Evolutionary conservation across 2,888 invertebrate genomes (phyloP).

Genomic region (Trichogramma dendrolimi): DNA sequence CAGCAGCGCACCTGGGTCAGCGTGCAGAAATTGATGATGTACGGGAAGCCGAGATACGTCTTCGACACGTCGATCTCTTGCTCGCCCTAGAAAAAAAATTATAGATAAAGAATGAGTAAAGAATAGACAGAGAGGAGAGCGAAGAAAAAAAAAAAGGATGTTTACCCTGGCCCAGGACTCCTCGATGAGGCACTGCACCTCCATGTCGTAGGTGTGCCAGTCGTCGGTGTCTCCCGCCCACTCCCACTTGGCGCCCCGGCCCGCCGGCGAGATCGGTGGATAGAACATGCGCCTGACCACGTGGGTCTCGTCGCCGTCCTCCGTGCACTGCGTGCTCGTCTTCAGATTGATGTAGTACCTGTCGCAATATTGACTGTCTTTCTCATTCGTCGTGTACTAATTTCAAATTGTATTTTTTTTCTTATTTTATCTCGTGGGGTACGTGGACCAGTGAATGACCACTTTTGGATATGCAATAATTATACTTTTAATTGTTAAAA

Average conservation of each 20-base stretch:
- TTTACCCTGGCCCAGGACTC: conserved; percentile 73
- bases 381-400: conserved; percentile 17
- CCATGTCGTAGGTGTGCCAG: conserved; percentile 76
- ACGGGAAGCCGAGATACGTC: conserved; percentile 67
- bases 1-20: conserved; percentile 71
- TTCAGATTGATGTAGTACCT: conserved; percentile 72
- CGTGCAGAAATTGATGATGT: conserved; percentile 71
- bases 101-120: not conserved
- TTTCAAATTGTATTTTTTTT: conserved; percentile 14
- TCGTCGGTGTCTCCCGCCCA: conserved; percentile 72
- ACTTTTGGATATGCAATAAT: too few relatives aligned
- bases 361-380: conserved; percentile 26
- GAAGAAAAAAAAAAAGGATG: conserved; percentile 7
- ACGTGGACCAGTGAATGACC: too few relatives aligned
- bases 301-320: conserved; percentile 59
- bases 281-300: conserved; percentile 74
- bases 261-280: conserved; percentile 75
- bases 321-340: conserved; percentile 68
- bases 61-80: conserved; percentile 69
- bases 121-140: not conserved
- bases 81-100: conserved; percentile 57
- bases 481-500: too few relatives aligned
- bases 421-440: too few relatives aligned
- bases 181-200: conserved; percentile 75
- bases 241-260: conserved; percentile 87